Conservation (phyloP, 2,113 vertebrate genomes). For the Ptychochromis oligacanthus region DNA sequence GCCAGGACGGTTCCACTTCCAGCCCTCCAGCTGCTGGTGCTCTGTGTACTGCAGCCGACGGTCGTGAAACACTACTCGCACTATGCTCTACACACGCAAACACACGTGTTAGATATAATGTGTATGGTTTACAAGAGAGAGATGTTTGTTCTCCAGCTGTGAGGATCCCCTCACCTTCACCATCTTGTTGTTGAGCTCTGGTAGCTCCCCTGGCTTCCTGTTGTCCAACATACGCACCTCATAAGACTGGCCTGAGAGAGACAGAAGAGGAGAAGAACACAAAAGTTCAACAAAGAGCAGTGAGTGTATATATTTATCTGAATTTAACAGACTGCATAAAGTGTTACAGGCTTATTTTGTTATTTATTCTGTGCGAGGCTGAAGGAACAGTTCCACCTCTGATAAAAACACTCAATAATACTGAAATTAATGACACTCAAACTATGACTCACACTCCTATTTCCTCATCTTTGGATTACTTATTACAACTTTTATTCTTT, state of each 20-base stretch:
- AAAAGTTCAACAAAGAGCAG: not conserved
- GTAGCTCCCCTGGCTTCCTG: slow-evolving; percentile 88
- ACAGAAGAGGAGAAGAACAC: not conserved
- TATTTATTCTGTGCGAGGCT: not conserved
- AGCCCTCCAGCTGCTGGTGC: slow-evolving; percentile 97
- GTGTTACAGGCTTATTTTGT: not conserved
- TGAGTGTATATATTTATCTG: not conserved
- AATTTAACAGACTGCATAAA: not conserved
- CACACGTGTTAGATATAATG: slow-evolving; percentile 9
- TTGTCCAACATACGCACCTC: slow-evolving; percentile 96
- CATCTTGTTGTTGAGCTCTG: slow-evolving; percentile 89
- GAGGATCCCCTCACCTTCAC: slow-evolving; percentile 86
- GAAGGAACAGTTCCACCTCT: not conserved
- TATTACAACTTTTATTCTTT: not conserved
- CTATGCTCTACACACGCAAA: slow-evolving; percentile 65
- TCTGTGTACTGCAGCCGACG: slow-evolving; percentile 96
- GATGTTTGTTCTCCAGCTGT: not conserved
- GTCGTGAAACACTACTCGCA: slow-evolving; percentile 93
- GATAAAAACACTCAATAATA: not conserved
- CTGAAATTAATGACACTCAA: not conserved
- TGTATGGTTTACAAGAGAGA: not conserved
- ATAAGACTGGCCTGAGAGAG: slow-evolving; percentile 89
- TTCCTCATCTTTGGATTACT: not conserved
- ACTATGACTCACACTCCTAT: not conserved
- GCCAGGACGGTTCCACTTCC: slow-evolving; percentile 96